Conservation (phyloP, 30 jellyfish, hydroid and myxozoan genomes). For the Hydractinia echinata region DNA sequence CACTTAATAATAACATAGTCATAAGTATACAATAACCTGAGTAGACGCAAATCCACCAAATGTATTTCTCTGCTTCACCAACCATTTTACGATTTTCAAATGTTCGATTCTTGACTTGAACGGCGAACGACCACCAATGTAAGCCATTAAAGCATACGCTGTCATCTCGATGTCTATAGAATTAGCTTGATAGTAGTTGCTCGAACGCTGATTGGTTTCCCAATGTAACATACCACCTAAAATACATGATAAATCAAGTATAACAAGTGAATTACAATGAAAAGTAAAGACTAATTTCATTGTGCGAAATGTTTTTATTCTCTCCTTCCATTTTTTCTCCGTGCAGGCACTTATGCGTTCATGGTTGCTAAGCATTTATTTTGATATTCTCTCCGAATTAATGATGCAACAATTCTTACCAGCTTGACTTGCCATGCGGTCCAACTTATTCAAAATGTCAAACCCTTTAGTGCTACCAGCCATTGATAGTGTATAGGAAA, state of each 20-base stretch:
- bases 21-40: slow-evolving; percentile 4
- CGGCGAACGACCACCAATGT: neutral
- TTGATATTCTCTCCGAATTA: too few species aligned
- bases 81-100: slow-evolving; percentile 28
- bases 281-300: too few species aligned
- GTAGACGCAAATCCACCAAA: slow-evolving; percentile 42
- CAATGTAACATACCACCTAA: slow-evolving; percentile 60
- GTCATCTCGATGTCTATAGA: slow-evolving; percentile 83
- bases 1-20: too few species aligned
- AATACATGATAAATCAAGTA: neutral
- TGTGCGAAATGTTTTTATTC: too few species aligned
- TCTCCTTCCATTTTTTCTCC: too few species aligned
- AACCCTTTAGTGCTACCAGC: slow-evolving; percentile 26
- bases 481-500: slow-evolving; percentile 53
- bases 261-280: too few species aligned
- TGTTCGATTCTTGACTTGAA: neutral
- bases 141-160: slow-evolving; percentile 61
- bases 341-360: too few species aligned
- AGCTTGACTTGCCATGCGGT: slow-evolving; percentile 25
- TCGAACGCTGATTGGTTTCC: slow-evolving; percentile 42
- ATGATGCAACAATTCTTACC: slow-evolving; percentile 19
- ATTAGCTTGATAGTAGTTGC: slow-evolving; percentile 37
- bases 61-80: slow-evolving; percentile 30
- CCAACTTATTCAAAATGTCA: slow-evolving; percentile 18
- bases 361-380: too few species aligned